Conservation (phyloP, 2,888 invertebrate species). For the Noctua janthe region DNA sequence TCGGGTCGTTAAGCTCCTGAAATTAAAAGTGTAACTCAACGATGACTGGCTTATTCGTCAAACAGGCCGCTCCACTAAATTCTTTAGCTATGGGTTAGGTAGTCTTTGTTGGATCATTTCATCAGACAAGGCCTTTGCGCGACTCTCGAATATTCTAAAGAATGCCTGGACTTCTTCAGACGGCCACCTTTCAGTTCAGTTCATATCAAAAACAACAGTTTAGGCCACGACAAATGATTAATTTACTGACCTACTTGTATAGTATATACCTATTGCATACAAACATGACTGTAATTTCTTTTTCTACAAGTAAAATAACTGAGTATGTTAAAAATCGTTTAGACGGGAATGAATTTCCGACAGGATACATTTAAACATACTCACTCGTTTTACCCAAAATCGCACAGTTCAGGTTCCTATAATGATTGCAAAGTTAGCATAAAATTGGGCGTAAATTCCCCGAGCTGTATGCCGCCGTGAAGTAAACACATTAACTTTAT, state of each 20-base stretch:
- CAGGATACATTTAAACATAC: neutral
- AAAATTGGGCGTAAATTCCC: neutral
- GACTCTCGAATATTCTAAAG: neutral
- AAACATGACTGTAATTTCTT: neutral
- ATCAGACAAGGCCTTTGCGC: neutral
- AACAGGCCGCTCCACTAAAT: neutral
- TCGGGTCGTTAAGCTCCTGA: neutral
- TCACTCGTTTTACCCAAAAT: neutral
- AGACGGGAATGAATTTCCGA: neutral
- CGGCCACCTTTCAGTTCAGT: neutral
- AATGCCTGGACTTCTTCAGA: neutral
- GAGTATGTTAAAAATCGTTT: neutral
- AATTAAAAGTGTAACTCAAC: constrained; percentile 3
- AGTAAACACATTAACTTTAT: constrained; percentile 47
- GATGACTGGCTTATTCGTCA: neutral
- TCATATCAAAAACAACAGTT: neutral
- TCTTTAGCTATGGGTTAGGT: neutral
- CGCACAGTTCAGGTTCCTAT: neutral
- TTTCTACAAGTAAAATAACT: neutral
- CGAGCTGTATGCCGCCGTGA: neutral
- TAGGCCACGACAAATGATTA: neutral
- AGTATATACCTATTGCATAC: neutral
- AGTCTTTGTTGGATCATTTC: neutral
- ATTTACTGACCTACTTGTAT: neutral
- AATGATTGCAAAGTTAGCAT: neutral